Conservation (phyloP, 2,888 invertebrate genomes). For the Crocallis elinguaria region DNA sequence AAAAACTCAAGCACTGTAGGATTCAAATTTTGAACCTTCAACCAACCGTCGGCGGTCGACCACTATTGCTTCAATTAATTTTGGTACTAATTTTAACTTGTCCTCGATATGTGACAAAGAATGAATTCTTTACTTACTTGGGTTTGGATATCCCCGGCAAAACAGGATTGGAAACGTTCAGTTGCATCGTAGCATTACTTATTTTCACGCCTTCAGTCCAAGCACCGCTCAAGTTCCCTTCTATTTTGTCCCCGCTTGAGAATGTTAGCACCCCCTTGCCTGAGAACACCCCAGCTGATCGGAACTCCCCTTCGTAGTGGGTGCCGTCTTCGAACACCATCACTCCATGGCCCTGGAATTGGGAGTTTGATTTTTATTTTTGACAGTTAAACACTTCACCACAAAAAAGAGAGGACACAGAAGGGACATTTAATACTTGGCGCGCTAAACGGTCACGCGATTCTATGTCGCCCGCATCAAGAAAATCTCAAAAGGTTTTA, state of each 20-base stretch:
- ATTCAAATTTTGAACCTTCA: no score
- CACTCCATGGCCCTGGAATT: constrained; percentile 91
- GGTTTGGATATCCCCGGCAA: constrained; percentile 76
- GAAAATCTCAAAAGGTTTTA: no score
- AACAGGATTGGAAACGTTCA: constrained; percentile 86
- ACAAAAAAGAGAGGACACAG: no score
- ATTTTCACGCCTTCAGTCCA: constrained; percentile 93
- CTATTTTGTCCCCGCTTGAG: constrained; percentile 90
- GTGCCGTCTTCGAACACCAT: constrained; percentile 95
- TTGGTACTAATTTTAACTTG: no score
- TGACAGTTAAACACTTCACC: no score
- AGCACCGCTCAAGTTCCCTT: constrained; percentile 89
- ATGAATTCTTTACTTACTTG: constrained; percentile 17
- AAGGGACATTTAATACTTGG: no score
- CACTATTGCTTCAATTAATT: no score
- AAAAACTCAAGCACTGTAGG: no score
- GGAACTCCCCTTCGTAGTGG: constrained; percentile 95
- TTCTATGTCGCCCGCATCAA: no score
- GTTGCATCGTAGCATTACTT: constrained; percentile 87
- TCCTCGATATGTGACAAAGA: background rate
- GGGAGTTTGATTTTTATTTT: no score
- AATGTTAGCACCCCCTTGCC: constrained; percentile 93
- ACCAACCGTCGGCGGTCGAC: no score
- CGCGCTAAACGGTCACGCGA: no score
- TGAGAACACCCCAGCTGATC: constrained; percentile 90